Evolutionary conservation across 2,888 invertebrate genomes (phyloP), one percentile per base, ranked within the genome.

Genomic region (Drosophila phalerata): DNA sequence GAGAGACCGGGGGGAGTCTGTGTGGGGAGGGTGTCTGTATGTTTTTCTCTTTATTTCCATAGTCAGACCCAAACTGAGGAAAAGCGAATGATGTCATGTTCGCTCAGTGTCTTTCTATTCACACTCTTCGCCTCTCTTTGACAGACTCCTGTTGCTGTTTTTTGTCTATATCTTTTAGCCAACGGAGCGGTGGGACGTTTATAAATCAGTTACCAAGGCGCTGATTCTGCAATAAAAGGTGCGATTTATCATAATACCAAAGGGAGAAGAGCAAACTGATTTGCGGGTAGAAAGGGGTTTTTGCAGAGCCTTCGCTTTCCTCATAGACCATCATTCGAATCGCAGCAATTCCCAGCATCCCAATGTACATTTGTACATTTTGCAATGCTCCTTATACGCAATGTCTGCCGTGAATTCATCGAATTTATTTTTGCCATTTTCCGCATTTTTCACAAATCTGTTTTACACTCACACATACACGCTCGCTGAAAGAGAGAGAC

Each of bases 151-250:
- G 32, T 22, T 49, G 45, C 34, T 48, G 47, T 72, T 67, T 73
- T 60, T 70, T 73, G 58, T 79, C 80, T 64, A 69, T 70, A 56
- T 52, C 63, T 69, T 67, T 45, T 65, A 67, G 58, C 51, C 52
- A 49, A 45, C 55, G 52, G 62, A 10, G 13, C 30, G 28, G 3
- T 5, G 17, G 17, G 43, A 40, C 73, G 43, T 81, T 89, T 89
- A 73, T 81, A 85, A 84, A 89, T 84, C 89, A 84, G 84, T 84
- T 89, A 89, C 79, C 79, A 69, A 72, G 82, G 88, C 85, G 89
- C 89, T 85, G 84, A 89, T 81, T 88, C 77, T 85, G 89, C 89
- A 85, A 87, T 85, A 85, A 89, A 85, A 89, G 85, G 89, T 89
- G 89, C 85, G 88, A 89, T 89, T 85, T 89, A 87, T 89, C 88